Conservation (phyloP, 2,888 invertebrate genomes). For the Trichopria drosophilae region DNA sequence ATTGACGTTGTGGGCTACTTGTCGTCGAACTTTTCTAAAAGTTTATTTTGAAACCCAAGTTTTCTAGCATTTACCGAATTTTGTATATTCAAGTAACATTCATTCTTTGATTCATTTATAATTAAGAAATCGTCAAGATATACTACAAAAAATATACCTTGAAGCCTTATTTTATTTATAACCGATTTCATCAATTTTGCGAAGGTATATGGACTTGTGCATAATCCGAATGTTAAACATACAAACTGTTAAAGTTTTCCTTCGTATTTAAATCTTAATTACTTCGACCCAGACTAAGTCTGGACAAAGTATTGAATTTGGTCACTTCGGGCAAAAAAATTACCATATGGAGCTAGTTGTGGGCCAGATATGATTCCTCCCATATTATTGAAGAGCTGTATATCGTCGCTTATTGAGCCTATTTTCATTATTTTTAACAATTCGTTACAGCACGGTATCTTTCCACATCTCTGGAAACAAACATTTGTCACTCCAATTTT, state of each 20-base stretch:
- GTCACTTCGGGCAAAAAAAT: too few relatives aligned
- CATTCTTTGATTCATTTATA: background rate
- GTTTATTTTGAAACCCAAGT: slow-evolving; percentile 20
- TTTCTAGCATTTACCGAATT: slow-evolving; percentile 6
- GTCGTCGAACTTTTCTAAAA: slow-evolving; percentile 6
- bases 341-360: too few relatives aligned
- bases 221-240: slow-evolving; percentile 1
- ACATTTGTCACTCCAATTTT: too few relatives aligned
- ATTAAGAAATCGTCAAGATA: slow-evolving; percentile 17
- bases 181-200: slow-evolving; percentile 19
- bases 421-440: too few relatives aligned
- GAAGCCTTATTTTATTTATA: slow-evolving; percentile 4
- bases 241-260: slow-evolving; percentile 7
- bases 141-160: slow-evolving; percentile 8
- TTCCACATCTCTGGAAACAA: too few relatives aligned
- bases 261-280: background rate
- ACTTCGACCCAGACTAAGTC: too few relatives aligned
- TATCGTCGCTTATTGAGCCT: too few relatives aligned
- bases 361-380: too few relatives aligned
- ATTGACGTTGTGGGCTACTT: slow-evolving; percentile 6
- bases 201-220: too few relatives aligned
- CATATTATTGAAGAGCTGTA: too few relatives aligned
- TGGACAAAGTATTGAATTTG: too few relatives aligned
- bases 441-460: too few relatives aligned
- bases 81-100: slow-evolving; percentile 9